phyloP scores from a whole-genome alignment of 2,113 vertebrate genomes.

The Regulus satrapa region DNA sequence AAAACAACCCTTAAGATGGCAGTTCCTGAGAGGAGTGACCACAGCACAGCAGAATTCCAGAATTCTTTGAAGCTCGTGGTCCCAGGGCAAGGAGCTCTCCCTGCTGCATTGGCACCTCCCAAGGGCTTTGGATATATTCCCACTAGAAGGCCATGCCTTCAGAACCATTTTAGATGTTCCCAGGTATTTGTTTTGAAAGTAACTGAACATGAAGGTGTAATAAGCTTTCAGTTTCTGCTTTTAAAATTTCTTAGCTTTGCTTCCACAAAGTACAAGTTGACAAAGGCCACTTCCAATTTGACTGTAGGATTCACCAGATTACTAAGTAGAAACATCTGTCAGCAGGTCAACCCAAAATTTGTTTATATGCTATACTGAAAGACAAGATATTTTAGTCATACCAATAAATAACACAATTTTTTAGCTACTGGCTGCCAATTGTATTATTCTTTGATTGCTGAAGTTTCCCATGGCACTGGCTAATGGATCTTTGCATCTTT shows the following conservation, averaged over 20 bases:
- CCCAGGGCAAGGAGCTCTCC: neutral
- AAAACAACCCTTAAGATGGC: neutral
- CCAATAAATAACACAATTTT: neutral
- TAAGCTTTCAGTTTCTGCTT: neutral
- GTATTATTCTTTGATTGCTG: neutral
- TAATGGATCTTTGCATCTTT: neutral
- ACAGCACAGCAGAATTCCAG: neutral
- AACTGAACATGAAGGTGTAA: neutral
- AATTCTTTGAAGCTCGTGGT: neutral
- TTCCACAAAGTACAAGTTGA: neutral
- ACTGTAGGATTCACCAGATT: neutral
- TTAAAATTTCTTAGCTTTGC: neutral
- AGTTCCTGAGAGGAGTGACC: neutral
- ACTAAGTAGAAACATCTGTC: neutral
- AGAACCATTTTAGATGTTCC: neutral
- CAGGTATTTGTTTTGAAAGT: neutral
- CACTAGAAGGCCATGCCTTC: neutral
- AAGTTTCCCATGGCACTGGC: neutral
- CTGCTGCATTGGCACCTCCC: neutral
- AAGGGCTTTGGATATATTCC: constrained; percentile 15
- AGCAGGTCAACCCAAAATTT: neutral
- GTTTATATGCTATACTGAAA: neutral
- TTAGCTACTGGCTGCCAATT: neutral
- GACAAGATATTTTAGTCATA: neutral
- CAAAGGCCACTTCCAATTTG: neutral